Evolutionary conservation across 2,888 invertebrate genomes (phyloP).

Genomic region (Imbricaverruca yamaguchii): DNA sequence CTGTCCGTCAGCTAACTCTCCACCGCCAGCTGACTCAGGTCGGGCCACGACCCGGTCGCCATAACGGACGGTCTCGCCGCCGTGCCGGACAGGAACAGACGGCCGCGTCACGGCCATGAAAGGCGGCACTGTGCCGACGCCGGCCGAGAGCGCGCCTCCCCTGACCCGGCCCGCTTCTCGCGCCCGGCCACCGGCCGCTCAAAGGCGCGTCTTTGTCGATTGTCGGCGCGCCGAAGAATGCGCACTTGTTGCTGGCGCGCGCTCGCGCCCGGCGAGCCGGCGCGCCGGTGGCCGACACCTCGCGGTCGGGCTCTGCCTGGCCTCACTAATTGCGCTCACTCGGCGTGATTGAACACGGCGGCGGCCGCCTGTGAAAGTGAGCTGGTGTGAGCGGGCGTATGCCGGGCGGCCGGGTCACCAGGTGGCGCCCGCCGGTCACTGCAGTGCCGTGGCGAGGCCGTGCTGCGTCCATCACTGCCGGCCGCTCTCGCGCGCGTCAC

Average conservation of each 20-base stretch:
- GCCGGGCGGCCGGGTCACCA: too few species aligned
- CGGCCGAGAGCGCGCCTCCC: neutral
- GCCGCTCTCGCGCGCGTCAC: too few species aligned
- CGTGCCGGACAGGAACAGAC: neutral
- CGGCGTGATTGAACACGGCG: neutral
- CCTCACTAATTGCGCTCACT: neutral
- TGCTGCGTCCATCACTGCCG: too few species aligned
- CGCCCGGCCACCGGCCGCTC: neutral
- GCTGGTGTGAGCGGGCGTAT: neutral
- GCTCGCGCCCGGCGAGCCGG: neutral
- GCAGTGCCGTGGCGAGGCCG: too few species aligned
- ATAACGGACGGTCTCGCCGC: neutral
- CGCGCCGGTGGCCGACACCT: neutral
- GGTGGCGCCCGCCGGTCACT: too few species aligned
- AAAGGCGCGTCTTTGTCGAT: conserved; percentile 5
- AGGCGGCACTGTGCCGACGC: neutral
- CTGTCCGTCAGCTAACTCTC: too few species aligned
- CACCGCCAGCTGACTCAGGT: too few species aligned
- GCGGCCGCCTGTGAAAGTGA: neutral
- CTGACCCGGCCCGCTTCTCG: neutral
- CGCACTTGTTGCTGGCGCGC: neutral
- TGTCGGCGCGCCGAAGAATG: neutral
- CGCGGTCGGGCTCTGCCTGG: neutral
- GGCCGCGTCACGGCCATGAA: neutral
- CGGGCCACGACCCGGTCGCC: neutral